phyloP scores from a whole-genome alignment of 2,113 vertebrate species.

The Platycercus adscitus region DNA sequence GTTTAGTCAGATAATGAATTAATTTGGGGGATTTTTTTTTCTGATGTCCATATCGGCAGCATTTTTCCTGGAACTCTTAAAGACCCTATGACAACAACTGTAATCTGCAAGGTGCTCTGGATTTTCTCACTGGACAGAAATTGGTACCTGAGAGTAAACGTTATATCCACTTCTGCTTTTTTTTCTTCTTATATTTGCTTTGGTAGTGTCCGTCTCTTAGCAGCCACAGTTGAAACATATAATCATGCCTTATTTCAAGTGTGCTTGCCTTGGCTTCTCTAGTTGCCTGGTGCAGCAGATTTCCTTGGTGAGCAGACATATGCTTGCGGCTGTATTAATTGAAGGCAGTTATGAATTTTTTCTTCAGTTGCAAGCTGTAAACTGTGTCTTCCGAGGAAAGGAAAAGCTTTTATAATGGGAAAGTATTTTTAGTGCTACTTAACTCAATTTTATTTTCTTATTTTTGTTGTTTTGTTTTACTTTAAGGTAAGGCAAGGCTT shows the following conservation, averaged over 20 bases:
- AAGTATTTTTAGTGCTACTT: background rate
- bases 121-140: constrained; percentile 41
- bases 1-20: constrained; percentile 3
- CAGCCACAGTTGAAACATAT: constrained; percentile 3
- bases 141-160: constrained; percentile 30
- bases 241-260: constrained; percentile 18
- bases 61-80: constrained; percentile 24
- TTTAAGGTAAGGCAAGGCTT: background rate
- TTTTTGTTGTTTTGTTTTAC: background rate
- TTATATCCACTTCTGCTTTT: background rate
- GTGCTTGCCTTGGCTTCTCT: background rate
- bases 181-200: constrained; percentile 18
- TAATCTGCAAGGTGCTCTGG: constrained; percentile 23
- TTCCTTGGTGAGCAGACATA: background rate
- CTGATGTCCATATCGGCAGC: background rate
- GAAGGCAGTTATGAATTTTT: background rate
- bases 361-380: background rate
- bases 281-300: background rate
- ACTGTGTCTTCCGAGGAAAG: background rate
- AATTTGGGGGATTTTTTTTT: background rate
- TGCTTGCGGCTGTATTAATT: background rate
- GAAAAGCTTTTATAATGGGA: background rate
- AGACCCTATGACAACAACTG: background rate
- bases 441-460: background rate
- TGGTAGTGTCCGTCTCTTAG: constrained; percentile 24